Evolutionary conservation across 1,140 invertebrate species (phyloP).

Genomic region (Ruditapes philippinarum): DNA sequence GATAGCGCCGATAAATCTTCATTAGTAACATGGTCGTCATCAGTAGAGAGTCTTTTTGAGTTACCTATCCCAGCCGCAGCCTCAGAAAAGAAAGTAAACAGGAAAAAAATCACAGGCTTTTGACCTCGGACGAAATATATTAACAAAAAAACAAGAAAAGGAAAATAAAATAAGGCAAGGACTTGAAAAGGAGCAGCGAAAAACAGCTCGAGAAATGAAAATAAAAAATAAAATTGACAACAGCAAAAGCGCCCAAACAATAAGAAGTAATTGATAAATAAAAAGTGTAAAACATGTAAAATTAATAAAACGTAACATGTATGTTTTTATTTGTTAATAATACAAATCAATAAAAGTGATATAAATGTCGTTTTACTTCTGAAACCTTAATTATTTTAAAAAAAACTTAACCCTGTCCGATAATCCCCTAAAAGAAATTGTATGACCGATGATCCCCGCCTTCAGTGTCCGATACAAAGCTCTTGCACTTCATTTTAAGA

Average conservation of each 20-base stretch:
- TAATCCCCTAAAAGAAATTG: neutral
- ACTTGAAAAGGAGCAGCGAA: too few species aligned
- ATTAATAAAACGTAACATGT: neutral
- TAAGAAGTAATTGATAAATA: neutral
- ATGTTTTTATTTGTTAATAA: neutral
- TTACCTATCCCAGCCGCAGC: too few species aligned
- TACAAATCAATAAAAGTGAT: neutral
- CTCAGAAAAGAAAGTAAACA: too few species aligned
- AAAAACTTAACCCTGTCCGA: neutral
- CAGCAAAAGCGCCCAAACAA: neutral
- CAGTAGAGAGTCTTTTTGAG: constrained; percentile 17
- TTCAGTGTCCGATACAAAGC: too few species aligned
- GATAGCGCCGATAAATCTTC: too few species aligned
- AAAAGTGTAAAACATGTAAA: neutral
- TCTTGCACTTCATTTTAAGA: too few species aligned
- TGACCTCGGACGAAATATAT: too few species aligned
- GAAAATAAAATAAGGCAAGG: too few species aligned
- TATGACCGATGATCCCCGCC: neutral
- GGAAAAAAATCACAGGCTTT: too few species aligned
- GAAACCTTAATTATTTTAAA: neutral
- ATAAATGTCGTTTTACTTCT: neutral
- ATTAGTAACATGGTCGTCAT: neutral
- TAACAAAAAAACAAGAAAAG: too few species aligned
- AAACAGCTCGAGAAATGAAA: too few species aligned
- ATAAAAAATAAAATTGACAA: constrained; percentile 24